phyloP scores from a whole-genome alignment of 2,797 vertebrate species.

The Simalia tracyae region DNA sequence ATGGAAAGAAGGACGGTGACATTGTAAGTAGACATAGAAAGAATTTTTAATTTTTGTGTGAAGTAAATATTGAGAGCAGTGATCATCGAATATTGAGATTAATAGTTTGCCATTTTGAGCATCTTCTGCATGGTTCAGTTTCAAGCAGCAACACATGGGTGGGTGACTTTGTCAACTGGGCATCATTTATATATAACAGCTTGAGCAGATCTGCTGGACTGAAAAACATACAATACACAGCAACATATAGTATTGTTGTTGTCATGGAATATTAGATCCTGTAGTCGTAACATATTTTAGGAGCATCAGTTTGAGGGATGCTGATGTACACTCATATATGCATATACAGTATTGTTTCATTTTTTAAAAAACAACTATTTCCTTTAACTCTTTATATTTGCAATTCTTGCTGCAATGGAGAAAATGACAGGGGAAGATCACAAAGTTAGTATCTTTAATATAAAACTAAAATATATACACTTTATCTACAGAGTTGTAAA shows the following conservation, averaged over 20 bases:
- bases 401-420: neutral
- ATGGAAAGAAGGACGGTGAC: conserved; percentile 90
- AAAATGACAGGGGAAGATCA: neutral
- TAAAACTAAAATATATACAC: neutral
- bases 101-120: neutral
- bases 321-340: neutral
- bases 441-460: neutral
- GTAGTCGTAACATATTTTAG: neutral
- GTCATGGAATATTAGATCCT: neutral
- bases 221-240: no score
- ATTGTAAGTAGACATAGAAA: conserved; percentile 77
- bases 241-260: no score
- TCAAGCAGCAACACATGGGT: neutral
- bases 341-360: neutral
- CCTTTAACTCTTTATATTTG: neutral
- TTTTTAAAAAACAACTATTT: neutral
- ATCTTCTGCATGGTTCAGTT: neutral
- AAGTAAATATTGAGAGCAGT: neutral
- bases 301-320: neutral
- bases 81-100: neutral
- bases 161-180: neutral
- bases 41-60: neutral
- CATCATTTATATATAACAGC: neutral
- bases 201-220: neutral
- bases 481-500: neutral